Evolutionary conservation across 2,113 vertebrate species (phyloP).

Genomic region (Porphyrio hochstetteri): DNA sequence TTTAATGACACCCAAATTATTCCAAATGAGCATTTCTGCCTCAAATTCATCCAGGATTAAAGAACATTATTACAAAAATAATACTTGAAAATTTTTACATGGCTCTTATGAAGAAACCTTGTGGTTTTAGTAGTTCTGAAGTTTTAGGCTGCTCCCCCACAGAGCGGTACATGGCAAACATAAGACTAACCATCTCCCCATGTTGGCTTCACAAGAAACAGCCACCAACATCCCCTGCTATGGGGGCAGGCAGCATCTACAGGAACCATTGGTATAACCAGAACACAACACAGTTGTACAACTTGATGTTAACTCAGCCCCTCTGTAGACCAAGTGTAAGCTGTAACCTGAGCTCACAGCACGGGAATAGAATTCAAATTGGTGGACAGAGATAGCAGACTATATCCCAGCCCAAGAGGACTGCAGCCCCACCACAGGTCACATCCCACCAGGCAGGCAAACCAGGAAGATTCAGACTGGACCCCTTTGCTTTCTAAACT

Average conservation of each 20-base stretch:
- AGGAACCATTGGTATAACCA: rapidly evolving
- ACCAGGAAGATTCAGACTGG: no score
- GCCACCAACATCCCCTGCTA: rapidly evolving
- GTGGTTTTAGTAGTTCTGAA: background rate
- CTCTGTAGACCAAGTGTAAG: no score
- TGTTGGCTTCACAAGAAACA: background rate
- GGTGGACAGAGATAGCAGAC: background rate
- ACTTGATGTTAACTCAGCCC: background rate
- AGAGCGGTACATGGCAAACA: background rate
- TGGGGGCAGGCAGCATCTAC: rapidly evolving
- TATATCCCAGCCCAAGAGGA: no score
- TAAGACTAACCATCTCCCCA: no score
- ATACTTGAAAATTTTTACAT: background rate
- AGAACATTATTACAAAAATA: background rate
- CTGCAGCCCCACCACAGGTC: no score
- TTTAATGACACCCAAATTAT: background rate
- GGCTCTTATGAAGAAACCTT: background rate
- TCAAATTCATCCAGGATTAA: background rate
- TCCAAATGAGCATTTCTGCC: background rate
- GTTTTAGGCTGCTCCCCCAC: background rate
- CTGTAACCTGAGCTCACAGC: background rate
- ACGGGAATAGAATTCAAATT: background rate
- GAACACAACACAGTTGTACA: background rate
- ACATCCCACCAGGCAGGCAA: background rate
- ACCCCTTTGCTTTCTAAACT: no score